Percentiles rank a stretch among this genome's conserved stretches.
Conservation (phyloP, 2,888 invertebrate genomes). For the Norana najaformis region DNA sequence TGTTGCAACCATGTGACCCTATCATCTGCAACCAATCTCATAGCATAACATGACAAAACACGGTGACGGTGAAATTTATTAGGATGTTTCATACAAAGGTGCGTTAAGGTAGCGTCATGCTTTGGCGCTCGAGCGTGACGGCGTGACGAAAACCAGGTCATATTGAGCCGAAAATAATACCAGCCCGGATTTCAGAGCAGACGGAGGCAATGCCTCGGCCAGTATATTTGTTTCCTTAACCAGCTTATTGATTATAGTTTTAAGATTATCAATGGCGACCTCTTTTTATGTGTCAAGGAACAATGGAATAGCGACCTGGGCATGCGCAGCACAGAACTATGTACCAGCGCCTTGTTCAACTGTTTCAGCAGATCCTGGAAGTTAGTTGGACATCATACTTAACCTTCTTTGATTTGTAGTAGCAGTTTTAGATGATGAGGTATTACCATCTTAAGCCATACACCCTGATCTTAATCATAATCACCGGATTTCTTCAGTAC, state of each 20-base stretch:
- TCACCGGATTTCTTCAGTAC: too few relatives aligned
- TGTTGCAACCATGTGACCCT: too few relatives aligned
- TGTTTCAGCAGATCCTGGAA: background rate
- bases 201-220: background rate
- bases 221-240: background rate
- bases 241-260: background rate
- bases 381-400: background rate
- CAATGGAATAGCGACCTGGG: background rate
- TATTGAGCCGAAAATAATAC: background rate
- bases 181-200: background rate
- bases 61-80: background rate
- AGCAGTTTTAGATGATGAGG: too few relatives aligned
- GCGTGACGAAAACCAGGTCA: background rate
- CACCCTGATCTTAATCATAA: too few relatives aligned
- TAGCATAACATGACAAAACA: background rate
- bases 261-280: background rate
- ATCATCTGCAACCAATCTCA: too few relatives aligned
- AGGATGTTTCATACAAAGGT: too few relatives aligned
- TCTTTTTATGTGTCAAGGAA: background rate
- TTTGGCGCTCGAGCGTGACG: background rate
- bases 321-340: background rate
- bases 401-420: background rate
- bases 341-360: background rate
- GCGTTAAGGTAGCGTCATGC: background rate
- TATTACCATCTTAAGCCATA: too few relatives aligned